Base-by-base conservation (phyloP, 2,797 vertebrate genomes). In the Mionectes olivaceus region DNA sequence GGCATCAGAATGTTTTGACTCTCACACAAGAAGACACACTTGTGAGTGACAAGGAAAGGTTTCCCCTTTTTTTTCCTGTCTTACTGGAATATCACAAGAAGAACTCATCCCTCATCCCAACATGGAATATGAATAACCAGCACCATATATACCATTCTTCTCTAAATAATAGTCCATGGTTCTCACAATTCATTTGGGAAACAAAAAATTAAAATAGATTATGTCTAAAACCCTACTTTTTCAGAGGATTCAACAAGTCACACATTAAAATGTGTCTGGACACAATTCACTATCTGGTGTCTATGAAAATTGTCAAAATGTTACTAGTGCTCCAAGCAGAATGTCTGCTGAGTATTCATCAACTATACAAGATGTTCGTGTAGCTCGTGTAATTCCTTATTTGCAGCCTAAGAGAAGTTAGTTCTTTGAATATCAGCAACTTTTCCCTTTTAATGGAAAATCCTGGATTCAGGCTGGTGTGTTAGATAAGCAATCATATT, bases 21-120 rank as follows among this genome's bases (percentile, higher is more conserved):
- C 5, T 76, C 24, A 43, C 46, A n/a, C 5, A 57, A 30, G 10
- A 69, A 59, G 19, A 5, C 15, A 70, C 6, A 28, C 3, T 61
- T 1, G 1, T 15, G 9, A 47, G 10, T 18, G 15, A 10, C 37
- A 71, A 60, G 25, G 41, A 83, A 46, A 18, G 1, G 1, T 57
- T 2, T 52, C 16, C 3, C 7, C 50, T 59, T 44, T 41, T 44
- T 41, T 23, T 18, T 44, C 18, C 33, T 3, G 2, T 4, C 2
- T 82, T 43, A 7, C 17, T 41, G 11, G 7, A 77, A 10, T 33
- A 23, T 59, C 11, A 67, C 2, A 47, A 53, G 23, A 47, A 13
- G 11, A 52, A 43, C 7, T 30, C 4, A 17, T 5, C 82, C 17
- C 9, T 52, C 7, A 28, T n/a, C 11, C 17, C 4, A 65, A 3